Evolutionary conservation across 2,113 vertebrate genomes (phyloP).

Genomic region (Thamnophis sirtalis): DNA sequence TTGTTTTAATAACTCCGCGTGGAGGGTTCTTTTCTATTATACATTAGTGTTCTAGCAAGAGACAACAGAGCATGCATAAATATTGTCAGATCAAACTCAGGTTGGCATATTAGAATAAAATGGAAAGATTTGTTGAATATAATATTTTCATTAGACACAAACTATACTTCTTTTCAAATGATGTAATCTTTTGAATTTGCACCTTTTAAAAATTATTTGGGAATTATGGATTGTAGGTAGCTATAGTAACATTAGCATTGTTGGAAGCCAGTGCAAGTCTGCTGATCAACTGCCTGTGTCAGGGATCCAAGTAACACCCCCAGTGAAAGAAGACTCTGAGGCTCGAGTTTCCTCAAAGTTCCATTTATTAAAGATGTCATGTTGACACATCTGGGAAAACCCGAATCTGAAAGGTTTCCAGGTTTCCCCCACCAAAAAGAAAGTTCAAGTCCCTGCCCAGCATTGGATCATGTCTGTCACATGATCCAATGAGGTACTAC

Average conservation of each 20-base stretch:
- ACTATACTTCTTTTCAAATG: neutral
- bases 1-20: conserved; percentile 38
- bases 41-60: neutral
- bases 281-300: neutral
- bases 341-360: too few relatives aligned
- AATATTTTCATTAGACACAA: neutral
- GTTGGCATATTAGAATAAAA: neutral
- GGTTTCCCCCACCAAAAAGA: too few relatives aligned
- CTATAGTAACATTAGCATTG: neutral
- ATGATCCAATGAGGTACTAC: too few relatives aligned
- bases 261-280: neutral
- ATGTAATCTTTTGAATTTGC: neutral
- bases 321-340: too few relatives aligned
- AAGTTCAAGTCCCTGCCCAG: too few relatives aligned
- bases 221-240: neutral
- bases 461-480: too few relatives aligned
- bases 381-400: too few relatives aligned
- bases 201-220: neutral
- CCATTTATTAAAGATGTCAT: too few relatives aligned
- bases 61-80: neutral
- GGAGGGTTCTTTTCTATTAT: neutral
- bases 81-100: neutral
- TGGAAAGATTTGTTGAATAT: neutral
- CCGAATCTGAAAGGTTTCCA: too few relatives aligned
- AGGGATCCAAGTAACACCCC: too few relatives aligned